Percentiles rank a stretch among this genome's conserved stretches.
These are phyloP conservation scores for Agrypnus murinus DNA, from an alignment of 2,888 invertebrate genomes.

Conservation along the genomic window DNA sequence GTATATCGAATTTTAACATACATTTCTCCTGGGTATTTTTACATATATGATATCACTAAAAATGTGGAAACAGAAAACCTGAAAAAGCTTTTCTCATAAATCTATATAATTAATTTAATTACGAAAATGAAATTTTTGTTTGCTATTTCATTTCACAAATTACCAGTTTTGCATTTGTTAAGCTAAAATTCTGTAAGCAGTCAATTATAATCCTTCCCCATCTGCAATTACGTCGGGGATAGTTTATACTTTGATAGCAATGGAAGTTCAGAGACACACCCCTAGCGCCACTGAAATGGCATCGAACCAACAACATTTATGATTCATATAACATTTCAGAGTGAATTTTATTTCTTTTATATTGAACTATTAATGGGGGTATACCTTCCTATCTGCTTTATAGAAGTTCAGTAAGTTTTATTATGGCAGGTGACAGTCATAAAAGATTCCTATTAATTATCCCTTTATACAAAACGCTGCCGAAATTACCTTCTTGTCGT, in stretches of 20 bases:
- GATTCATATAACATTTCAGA: constrained; percentile 26
- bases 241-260: constrained; percentile 23
- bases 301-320: constrained; percentile 34
- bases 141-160: no score
- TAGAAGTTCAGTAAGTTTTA: constrained; percentile 15
- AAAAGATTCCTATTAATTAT: constrained; percentile 29
- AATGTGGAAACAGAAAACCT: no score
- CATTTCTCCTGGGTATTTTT: no score
- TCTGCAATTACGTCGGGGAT: constrained; percentile 22
- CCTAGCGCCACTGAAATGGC: constrained; percentile 23
- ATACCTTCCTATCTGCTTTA: constrained; percentile 9
- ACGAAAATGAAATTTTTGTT: no score
- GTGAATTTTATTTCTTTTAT: constrained; percentile 17
- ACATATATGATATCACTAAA: no score
- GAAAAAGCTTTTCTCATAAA: no score
- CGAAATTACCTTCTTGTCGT: constrained; percentile 3
- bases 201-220: not conserved
- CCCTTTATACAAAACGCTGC: constrained; percentile 21
- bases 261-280: constrained; percentile 33
- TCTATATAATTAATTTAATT: no score
- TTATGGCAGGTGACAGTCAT: constrained; percentile 28
- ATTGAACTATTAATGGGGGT: not conserved
- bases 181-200: no score
- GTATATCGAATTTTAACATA: no score
- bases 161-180: no score